These are phyloP conservation scores for Oreotrochilus melanogaster DNA, from an alignment of 2,113 vertebrate genomes.

Conservation along the genomic window DNA sequence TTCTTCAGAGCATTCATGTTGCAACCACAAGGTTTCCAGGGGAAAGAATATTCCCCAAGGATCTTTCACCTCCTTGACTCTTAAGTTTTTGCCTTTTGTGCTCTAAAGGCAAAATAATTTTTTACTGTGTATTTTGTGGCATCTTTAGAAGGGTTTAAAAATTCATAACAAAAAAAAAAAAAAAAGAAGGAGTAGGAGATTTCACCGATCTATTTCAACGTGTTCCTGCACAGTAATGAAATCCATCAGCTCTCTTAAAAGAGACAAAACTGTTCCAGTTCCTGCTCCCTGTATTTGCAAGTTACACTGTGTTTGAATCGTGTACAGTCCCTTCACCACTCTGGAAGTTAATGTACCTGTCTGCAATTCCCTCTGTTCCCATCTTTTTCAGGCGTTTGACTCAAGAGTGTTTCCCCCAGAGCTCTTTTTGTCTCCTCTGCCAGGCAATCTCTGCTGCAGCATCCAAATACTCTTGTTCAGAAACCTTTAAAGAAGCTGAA, in stretches of 20 bases:
- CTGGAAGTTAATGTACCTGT: not conserved
- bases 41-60: not conserved
- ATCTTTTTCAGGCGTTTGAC: not conserved
- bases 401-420: not conserved
- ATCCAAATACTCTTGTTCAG: not conserved
- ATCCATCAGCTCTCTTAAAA: not conserved
- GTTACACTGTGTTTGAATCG: not conserved
- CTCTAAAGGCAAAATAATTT: not conserved
- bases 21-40: not conserved
- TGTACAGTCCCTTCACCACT: not conserved
- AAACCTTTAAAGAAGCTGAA: conserved; percentile 5
- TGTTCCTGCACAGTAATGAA: not conserved
- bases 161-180: not conserved
- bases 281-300: conserved; percentile 51
- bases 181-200: not conserved
- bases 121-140: conserved; percentile 6
- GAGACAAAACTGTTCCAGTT: conserved; percentile 60
- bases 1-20: not conserved
- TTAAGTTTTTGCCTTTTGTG: not conserved
- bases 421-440: not conserved
- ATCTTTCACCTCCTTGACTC: conserved; percentile 17
- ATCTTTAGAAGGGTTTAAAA: not conserved
- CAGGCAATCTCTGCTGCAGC: not conserved
- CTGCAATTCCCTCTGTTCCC: conserved; percentile 33
- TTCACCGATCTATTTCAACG: not conserved